phyloP scores from a whole-genome alignment of 2,888 invertebrate genomes.

The Cacoxenus indagator region DNA sequence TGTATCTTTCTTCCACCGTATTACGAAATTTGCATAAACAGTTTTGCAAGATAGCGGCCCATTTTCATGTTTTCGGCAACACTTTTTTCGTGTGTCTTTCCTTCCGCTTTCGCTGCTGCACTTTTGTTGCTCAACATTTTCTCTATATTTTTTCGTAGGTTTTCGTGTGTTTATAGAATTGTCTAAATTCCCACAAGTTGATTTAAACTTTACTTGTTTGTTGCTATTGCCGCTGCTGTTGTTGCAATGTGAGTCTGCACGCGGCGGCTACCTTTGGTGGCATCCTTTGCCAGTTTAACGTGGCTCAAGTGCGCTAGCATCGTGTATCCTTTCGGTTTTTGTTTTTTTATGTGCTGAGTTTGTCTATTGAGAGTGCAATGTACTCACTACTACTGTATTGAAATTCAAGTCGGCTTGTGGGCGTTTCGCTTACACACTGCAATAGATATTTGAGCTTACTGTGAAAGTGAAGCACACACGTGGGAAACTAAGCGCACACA shows the following conservation, averaged over 20 bases:
- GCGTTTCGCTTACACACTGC: not conserved
- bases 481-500: not conserved
- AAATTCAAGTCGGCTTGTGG: not conserved
- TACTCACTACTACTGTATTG: not conserved
- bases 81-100: not conserved
- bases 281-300: not conserved
- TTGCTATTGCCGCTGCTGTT: constrained; percentile 15
- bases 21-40: constrained; percentile 22
- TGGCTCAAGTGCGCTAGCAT: not conserved
- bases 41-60: constrained; percentile 6
- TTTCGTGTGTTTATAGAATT: constrained; percentile 62
- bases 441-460: not conserved
- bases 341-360: not conserved
- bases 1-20: constrained; percentile 3
- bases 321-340: not conserved
- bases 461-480: not conserved
- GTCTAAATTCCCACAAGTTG: constrained; percentile 65
- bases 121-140: constrained; percentile 1
- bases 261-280: constrained; percentile 19
- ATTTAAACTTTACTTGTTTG: constrained; percentile 55
- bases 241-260: not conserved
- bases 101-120: not conserved
- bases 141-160: not conserved
- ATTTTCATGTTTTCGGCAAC: constrained; percentile 1
- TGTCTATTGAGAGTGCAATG: not conserved